Conservation (phyloP, 2,113 vertebrate species). For the Malurus cyaneus region DNA sequence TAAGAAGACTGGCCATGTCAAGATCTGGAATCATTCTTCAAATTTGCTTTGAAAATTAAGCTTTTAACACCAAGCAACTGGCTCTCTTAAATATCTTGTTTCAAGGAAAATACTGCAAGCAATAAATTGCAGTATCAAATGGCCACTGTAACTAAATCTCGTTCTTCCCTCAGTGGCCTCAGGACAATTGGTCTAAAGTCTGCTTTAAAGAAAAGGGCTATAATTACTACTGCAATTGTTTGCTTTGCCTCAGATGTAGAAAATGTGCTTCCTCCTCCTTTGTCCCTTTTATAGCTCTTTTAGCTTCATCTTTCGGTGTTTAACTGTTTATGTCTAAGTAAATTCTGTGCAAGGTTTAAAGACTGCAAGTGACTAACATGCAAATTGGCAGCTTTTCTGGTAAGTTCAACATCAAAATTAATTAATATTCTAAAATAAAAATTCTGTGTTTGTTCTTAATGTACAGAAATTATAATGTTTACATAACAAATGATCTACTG, state of each 20-base stretch:
- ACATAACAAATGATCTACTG: neutral
- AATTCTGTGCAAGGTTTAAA: neutral
- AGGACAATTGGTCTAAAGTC: conserved; percentile 60
- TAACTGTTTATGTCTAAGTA: neutral
- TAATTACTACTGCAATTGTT: conserved; percentile 70
- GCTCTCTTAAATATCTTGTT: conserved; percentile 69
- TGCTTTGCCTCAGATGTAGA: conserved; percentile 48
- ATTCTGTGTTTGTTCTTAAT: neutral
- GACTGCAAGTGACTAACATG: neutral
- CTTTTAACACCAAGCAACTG: conserved; percentile 74
- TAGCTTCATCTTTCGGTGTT: neutral
- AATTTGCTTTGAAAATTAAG: conserved; percentile 79
- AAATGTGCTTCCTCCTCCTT: conserved; percentile 34
- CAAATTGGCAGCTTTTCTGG: neutral
- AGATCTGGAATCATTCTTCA: conserved; percentile 78
- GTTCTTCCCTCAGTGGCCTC: conserved; percentile 67
- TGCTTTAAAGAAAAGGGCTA: conserved; percentile 33
- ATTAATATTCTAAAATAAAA: neutral
- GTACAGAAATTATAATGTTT: neutral
- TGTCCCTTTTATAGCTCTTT: conserved; percentile 13
- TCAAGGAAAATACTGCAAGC: conserved; percentile 75
- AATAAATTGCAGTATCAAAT: conserved; percentile 69
- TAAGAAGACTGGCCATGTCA: conserved; percentile 67
- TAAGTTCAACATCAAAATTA: neutral
- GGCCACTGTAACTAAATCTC: conserved; percentile 73